Evolutionary conservation across 2,888 invertebrate species (phyloP).

Genomic region (Spialia ferax): DNA sequence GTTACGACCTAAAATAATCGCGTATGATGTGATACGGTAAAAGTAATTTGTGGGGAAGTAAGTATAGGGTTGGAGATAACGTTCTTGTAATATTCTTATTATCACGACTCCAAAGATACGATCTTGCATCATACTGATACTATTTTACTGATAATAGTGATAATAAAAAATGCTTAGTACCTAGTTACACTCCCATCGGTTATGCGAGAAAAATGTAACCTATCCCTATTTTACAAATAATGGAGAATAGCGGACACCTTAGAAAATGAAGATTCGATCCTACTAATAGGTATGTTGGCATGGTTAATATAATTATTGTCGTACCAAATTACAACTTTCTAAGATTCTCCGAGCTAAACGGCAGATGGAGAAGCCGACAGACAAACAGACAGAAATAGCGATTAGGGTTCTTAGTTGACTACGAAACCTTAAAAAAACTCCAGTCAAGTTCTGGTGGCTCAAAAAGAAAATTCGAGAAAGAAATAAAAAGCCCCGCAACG

Average conservation of each 20-base stretch:
- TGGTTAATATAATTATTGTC: too few relatives aligned
- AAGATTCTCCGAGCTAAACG: too few relatives aligned
- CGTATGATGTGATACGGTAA: background rate
- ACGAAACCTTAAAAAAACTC: conserved; percentile 5
- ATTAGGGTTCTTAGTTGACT: background rate
- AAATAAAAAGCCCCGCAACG: conserved; percentile 20
- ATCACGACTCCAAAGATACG: background rate
- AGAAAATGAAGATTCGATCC: too few relatives aligned
- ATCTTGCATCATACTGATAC: background rate
- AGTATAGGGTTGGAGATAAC: background rate
- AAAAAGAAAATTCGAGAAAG: conserved; percentile 19
- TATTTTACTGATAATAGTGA: background rate
- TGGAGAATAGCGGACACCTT: too few relatives aligned
- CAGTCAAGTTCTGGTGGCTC: background rate
- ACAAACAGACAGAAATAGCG: background rate
- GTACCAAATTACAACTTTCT: too few relatives aligned
- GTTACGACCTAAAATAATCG: conserved; percentile 53
- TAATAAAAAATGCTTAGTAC: background rate
- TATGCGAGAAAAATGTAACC: too few relatives aligned
- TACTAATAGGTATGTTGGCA: too few relatives aligned
- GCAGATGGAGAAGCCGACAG: too few relatives aligned
- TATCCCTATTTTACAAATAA: too few relatives aligned
- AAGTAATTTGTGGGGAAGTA: background rate
- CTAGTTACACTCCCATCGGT: background rate
- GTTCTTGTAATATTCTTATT: background rate